Conservation (phyloP, 2,113 vertebrate genomes). For the Labeo catla region DNA sequence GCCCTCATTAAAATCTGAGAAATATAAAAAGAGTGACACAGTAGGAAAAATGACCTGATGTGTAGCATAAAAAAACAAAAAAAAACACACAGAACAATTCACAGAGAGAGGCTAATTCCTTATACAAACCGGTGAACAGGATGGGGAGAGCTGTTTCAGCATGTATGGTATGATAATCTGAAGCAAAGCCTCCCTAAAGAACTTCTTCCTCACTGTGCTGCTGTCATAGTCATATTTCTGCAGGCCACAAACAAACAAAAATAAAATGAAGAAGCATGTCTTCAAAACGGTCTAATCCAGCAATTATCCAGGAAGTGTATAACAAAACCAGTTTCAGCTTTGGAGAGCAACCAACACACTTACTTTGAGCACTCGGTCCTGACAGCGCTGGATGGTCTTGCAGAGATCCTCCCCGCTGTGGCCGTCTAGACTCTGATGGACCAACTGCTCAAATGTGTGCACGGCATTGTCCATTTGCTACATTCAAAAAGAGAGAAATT, state of each 20-base stretch:
- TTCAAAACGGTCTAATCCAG: background rate
- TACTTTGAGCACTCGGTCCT: slow-evolving; percentile 96
- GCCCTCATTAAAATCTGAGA: background rate
- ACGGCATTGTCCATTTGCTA: slow-evolving; percentile 96
- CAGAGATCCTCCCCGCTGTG: slow-evolving; percentile 82
- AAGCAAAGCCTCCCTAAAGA: slow-evolving; percentile 94
- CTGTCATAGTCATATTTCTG: slow-evolving; percentile 97
- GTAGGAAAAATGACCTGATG: background rate
- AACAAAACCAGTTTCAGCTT: background rate
- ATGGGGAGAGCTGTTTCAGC: slow-evolving; percentile 88
- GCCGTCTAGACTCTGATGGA: slow-evolving; percentile 86
- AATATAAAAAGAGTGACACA: background rate
- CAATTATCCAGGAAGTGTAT: background rate
- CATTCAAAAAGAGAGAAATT: background rate
- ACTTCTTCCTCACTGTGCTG: slow-evolving; percentile 92
- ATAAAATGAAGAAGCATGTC: background rate
- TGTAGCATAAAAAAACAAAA: too few relatives aligned
- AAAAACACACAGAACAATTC: background rate
- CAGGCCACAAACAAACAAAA: background rate
- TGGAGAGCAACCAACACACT: slow-evolving; percentile 37
- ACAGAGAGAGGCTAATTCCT: background rate
- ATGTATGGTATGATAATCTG: slow-evolving; percentile 95
- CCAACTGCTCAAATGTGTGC: slow-evolving; percentile 91
- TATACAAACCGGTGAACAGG: slow-evolving; percentile 32
- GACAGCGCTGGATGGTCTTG: slow-evolving; percentile 89